A percentile compares a stretch with the other conserved stretches of the same genome.
phyloP scores from a whole-genome alignment of 2,797 vertebrate genomes.

The Myoxocephalus aenaeus region DNA sequence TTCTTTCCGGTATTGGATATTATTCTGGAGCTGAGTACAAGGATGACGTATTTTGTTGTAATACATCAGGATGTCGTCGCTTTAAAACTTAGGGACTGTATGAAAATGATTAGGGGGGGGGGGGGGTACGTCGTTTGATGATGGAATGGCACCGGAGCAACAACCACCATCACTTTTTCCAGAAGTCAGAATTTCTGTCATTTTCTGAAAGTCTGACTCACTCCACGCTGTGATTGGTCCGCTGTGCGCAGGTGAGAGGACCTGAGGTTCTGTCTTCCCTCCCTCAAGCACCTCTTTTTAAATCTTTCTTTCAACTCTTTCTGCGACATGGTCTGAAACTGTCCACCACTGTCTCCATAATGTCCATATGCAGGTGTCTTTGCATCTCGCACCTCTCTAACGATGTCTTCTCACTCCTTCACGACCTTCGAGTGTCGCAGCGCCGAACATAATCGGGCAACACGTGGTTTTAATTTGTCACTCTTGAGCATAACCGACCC shows the following conservation, averaged over 20 bases:
- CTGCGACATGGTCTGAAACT: too few relatives aligned
- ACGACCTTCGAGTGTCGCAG: neutral
- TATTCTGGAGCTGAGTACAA: neutral
- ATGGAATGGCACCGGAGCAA: neutral
- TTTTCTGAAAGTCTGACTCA: neutral
- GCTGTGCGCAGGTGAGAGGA: neutral
- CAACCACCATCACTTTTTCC: accelerated
- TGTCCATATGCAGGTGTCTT: too few relatives aligned
- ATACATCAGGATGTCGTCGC: neutral
- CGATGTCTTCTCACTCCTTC: neutral
- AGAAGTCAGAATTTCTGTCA: neutral
- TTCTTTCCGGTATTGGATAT: slow-evolving; percentile 1
- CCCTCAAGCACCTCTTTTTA: neutral
- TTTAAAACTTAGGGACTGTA: slow-evolving; percentile 15
- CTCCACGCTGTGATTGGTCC: neutral
- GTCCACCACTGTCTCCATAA: too few relatives aligned
- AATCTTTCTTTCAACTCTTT: neutral
- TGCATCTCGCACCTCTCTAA: too few relatives aligned
- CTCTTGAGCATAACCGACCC: too few relatives aligned
- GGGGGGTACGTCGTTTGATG: too few relatives aligned
- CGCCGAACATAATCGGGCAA: neutral
- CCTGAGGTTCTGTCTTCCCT: neutral
- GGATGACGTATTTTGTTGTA: neutral
- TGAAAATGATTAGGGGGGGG: neutral
- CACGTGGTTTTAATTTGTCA: too few relatives aligned